These are phyloP conservation scores for Trissolcus basalis DNA, from an alignment of 1,140 invertebrate genomes.

Conservation along the genomic window DNA sequence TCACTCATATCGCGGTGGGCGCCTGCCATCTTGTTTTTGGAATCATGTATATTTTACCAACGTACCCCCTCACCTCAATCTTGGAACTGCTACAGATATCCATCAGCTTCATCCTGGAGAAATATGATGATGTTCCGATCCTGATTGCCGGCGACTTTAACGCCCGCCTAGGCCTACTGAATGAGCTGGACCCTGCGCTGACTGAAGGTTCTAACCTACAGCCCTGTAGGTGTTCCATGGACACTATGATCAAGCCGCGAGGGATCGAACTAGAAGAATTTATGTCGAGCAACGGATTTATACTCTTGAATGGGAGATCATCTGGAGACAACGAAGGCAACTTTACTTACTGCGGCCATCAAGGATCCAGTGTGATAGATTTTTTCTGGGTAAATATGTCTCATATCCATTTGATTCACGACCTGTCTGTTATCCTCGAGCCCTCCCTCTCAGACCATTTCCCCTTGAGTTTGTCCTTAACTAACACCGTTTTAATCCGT, in stretches of 20 bases:
- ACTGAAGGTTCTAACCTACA: conserved; percentile 4
- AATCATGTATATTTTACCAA: conserved; percentile 12
- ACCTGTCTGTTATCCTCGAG: not conserved
- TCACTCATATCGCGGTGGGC: not conserved
- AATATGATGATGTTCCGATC: not conserved
- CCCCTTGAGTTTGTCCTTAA: no score
- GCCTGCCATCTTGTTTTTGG: conserved; percentile 5
- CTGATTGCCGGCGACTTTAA: conserved; percentile 33
- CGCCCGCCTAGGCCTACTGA: conserved; percentile 5
- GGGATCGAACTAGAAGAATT: conserved; percentile 20
- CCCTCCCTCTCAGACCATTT: not conserved
- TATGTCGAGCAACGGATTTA: conserved; percentile 26
- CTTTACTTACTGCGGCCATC: conserved; percentile 7
- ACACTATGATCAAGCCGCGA: conserved; percentile 8
- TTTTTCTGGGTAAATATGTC: conserved; percentile 22
- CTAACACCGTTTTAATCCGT: no score
- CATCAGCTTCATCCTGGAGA: not conserved
- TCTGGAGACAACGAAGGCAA: conserved; percentile 5
- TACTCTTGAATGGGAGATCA: conserved; percentile 33
- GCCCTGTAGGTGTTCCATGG: conserved; percentile 8
- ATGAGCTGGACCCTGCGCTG: conserved; percentile 1
- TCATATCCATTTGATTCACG: not conserved
- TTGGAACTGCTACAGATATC: conserved; percentile 4
- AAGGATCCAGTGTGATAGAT: conserved; percentile 22
- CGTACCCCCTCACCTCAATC: not conserved